These are phyloP conservation scores for Hystrix brachyura DNA, from an alignment of 2,113 vertebrate genomes.

Conservation along the genomic window DNA sequence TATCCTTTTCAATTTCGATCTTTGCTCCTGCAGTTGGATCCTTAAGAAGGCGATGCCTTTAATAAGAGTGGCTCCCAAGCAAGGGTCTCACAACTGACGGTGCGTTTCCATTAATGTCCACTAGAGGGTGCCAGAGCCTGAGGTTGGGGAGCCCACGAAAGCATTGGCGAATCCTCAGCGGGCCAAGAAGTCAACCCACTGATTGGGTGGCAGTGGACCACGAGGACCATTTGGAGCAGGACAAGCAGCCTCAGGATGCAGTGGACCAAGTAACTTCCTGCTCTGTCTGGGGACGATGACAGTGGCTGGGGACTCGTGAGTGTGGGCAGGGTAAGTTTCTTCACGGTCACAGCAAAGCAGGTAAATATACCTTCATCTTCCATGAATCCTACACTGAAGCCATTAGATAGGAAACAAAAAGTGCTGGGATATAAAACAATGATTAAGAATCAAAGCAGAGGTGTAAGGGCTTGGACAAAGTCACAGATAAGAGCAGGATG, in stretches of 20 bases:
- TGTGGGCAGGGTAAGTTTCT: not conserved
- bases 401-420: not conserved
- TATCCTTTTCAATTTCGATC: not conserved
- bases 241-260: not conserved
- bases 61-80: not conserved
- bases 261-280: not conserved
- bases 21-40: not conserved
- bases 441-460: not conserved
- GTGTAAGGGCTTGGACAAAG: not conserved
- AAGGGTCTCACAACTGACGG: not conserved
- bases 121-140: slow-evolving; percentile 68
- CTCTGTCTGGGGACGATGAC: not conserved
- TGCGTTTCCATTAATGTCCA: not conserved
- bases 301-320: not conserved
- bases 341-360: not conserved
- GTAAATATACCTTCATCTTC: not conserved
- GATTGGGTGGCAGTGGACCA: too few relatives aligned
- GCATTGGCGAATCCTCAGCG: not conserved
- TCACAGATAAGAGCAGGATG: not conserved
- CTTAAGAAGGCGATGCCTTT: not conserved
- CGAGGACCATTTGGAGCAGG: not conserved
- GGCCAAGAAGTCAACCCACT: not conserved
- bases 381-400: not conserved
- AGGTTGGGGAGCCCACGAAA: not conserved
- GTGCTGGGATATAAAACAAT: not conserved